Evolutionary conservation across 1,140 invertebrate species (phyloP), one percentile per base, ranked within the genome.

Genomic region (Brachionus asplanchnoidis): DNA sequence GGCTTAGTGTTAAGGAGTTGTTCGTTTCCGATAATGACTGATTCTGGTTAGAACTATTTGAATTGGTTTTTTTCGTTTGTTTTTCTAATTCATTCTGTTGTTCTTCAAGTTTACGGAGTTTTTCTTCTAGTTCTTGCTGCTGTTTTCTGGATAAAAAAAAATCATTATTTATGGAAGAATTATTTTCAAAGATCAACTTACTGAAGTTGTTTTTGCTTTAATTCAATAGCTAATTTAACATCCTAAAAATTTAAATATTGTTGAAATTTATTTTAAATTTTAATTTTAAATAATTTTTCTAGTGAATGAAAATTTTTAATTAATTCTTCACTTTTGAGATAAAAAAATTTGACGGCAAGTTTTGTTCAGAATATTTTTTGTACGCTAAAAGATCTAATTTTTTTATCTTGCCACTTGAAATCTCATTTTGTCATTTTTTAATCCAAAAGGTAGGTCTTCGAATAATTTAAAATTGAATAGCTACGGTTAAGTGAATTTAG

Each of bases 91-190:
- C 36, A 11, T 17, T 44, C 12, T 82, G 32, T 65, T 82, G 53
- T 17, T 82, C 26, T 82, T 82, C 79, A 5, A 82, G 79, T 68
- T 82, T 44, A 36, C 17, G 56, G 6, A 82, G 53, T 56, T 82
- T 60, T 46, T 68, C 65, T 36, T 82, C 79, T 2, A 82, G 17
- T 46, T 82, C 79, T 82, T 82, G 17, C 26, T 82, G 79, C 42
- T 82, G 23, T 42, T 60, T 42, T 40, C 68, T 73, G 11, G 42
- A 46, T 42, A 20, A 36, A n/a, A 70, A 70, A 28, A 28, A 7
- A 4, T 17, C 1, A 28, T 26, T 1, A 66, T 17, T 66, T 66
- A 9, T 12, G 26, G 7, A 26, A 65, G 5, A 50, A 53, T 53
- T 66, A 23, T 23, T 26, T 26, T 20, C 12, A 3, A 65, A 26